Evolutionary conservation across 2,888 invertebrate genomes (phyloP), one percentile per base, ranked within the genome.

Genomic region (Aphrophora alni): DNA sequence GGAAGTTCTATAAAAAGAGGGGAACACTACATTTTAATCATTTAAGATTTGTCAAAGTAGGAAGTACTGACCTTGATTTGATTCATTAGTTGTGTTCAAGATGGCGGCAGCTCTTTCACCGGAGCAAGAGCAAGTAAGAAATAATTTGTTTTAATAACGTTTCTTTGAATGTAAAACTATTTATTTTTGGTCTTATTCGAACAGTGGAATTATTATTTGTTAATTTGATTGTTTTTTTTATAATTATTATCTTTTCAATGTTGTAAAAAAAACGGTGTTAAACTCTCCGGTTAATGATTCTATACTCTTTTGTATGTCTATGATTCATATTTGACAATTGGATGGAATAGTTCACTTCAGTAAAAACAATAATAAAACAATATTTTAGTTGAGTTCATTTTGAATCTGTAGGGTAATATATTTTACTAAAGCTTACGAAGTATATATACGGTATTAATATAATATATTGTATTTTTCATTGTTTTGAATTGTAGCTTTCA

Each of bases 21-120:
- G 21, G 59, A 44, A 44, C 44, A 21, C 21, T 44, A 21, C 21
- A 59, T 59, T 59, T 59, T 59, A 59, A 59, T 59, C n/a, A 59
- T 21, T 59, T 21, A 59, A 59, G 59, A 59, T 21, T n/a, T 59
- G 33, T 5, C 33, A 59, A 59, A 59, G 59, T 59, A 59, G 59
- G 59, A 59, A 59, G 59, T 59, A 21, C 59, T 59, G 59, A 21
- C 59, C 59, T 59, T 59, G 59, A 59, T 59, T 59, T 59, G 59
- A 59, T 21, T 59, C 21, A 21, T 59, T 21, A 59, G 59, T 59
- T 59, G 59, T 59, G 59, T 21, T 59, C 59, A 59, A 59, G 59
- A 59, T 59, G 59, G 59, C 59, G n/a, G 59, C 59, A 21, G 59
- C 59, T 59, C 59, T 59, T 59, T 59, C 59, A 59, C 21, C 59